These are phyloP conservation scores for Philonicus albiceps DNA, from an alignment of 2,888 invertebrate genomes.

Conservation along the genomic window DNA sequence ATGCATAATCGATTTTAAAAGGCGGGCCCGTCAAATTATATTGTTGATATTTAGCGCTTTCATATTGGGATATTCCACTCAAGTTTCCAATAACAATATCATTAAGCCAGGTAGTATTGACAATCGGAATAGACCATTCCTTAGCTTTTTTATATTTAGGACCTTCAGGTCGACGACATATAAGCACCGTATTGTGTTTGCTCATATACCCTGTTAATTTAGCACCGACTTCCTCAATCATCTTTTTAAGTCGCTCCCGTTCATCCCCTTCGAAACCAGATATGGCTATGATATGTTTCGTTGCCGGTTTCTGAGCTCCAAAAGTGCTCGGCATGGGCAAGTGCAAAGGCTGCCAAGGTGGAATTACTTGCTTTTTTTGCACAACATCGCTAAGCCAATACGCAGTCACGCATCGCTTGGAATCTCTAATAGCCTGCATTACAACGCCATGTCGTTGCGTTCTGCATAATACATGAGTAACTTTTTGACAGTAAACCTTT, in stretches of 20 bases:
- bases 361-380: conserved; percentile 81
- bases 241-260: conserved; percentile 78
- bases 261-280: conserved; percentile 93
- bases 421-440: conserved; percentile 77
- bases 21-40: conserved; percentile 79
- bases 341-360: conserved; percentile 95
- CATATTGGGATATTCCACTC: conserved; percentile 80
- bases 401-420: conserved; percentile 79
- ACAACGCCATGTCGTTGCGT: conserved; percentile 91
- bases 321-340: conserved; percentile 78
- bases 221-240: conserved; percentile 87
- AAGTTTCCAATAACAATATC: conserved; percentile 91
- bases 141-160: conserved; percentile 87
- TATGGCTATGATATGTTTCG: conserved; percentile 80
- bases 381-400: conserved; percentile 94
- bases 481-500: conserved; percentile 80
- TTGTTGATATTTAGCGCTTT: conserved; percentile 87
- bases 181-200: conserved; percentile 78
- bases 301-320: conserved; percentile 74
- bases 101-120: conserved; percentile 93
- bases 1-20: conserved; percentile 84
- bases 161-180: conserved; percentile 84
- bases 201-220: conserved; percentile 81
- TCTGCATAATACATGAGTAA: conserved; percentile 92
- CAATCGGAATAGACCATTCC: conserved; percentile 90